Base-by-base conservation (phyloP, 2,888 invertebrate genomes). In the Lamellibrachia satsuma region DNA sequence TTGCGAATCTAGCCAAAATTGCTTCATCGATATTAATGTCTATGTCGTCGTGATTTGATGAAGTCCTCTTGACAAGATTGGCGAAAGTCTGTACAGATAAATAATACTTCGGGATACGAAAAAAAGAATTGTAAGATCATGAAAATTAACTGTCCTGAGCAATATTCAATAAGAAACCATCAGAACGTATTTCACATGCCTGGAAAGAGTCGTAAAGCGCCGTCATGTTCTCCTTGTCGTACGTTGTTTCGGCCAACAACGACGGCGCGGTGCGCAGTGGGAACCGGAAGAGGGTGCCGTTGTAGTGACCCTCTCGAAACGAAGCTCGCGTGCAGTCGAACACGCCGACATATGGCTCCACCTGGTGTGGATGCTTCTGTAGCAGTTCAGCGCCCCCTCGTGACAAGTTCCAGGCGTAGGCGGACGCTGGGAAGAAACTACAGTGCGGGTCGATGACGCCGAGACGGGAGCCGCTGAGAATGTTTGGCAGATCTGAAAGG, bases 231-330 rank as follows among this genome's bases (percentile, higher is more conserved):
- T 52, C 93, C 92, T 52, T 94, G 93, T 92, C 95, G 95, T 51
- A 96, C 95, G 90, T 95, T 94, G 93, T 96, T 96, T 75, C 92
- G 91, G 9, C 92, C 90, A 7, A 96, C 95, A 75, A 22, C 92
- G 96, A 95, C 22, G 93, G 91, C 52, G 92, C 92, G 52, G 95
- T 95, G 92, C 96, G 92, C 39, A 96, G 93, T 8, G 96, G 96
- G n/a, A 96, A 94, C 52, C 96, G 93, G 92, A 96, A 96, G 52
- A 96, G 94, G 1, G 96, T 96, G 7, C 95, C 96, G n/a, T 93
- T 93, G 92, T 93, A 95, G 6, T 92, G 92, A 22, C 94, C 94
- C 51, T 93, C 91, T 11, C 92, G 91, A 22, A 93, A 92, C 51
- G 93, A 93, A 9, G 94, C 90, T 39, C 92, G 91, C 39, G 94